Base-by-base conservation (phyloP, 2,888 invertebrate species). In the Cartodere bifasciata region DNA sequence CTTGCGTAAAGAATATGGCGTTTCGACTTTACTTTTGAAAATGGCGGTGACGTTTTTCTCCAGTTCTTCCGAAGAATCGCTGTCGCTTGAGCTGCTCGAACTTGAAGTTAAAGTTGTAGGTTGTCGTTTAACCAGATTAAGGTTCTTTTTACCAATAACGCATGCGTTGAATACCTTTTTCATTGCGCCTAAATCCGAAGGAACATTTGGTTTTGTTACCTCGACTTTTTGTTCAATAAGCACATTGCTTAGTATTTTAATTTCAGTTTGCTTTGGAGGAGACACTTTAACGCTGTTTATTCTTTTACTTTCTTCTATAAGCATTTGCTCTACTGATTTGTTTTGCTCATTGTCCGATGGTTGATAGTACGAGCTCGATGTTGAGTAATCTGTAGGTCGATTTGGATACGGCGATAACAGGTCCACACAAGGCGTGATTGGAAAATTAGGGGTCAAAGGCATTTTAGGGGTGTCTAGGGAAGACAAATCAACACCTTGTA, bases 301-400 rank as follows among this genome's bases (percentile, higher is more conserved):
- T 30, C 36, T 40, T 15, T 43, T 46, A 24, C 50, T 50, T 34
- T 55, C 53, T 39, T 55, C 50, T n/a, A 52, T 47, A 13, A 57
- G 32, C n/a, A 48, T 35, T 13, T 45, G 40, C 34, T 33, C 36
- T 7, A 53, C 16, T 5, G 47, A 50, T 34, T 46, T 47, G 31
- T 43, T 50, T 35, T 56, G 57, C 39, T 58, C 60, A 5, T 43
- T 48, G 38, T 60, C 60, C 0, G 56, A 56, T 6, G 60, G 60
- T 39, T 55, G 53, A 37, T 60, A 60, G 41, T 60, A 60, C 1
- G 58, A 58, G 37, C 56, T 57, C 2, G 54, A 51, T 3, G 57
- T 55, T 2, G 60, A 60, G 43, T 60, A 60, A 47, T 60, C 60
- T 0, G 60, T 59, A 2, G 49, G 48, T 21, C 58, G 41, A 31